phyloP scores from a whole-genome alignment of 2,888 invertebrate genomes.

The Drosophila buzzatii region DNA sequence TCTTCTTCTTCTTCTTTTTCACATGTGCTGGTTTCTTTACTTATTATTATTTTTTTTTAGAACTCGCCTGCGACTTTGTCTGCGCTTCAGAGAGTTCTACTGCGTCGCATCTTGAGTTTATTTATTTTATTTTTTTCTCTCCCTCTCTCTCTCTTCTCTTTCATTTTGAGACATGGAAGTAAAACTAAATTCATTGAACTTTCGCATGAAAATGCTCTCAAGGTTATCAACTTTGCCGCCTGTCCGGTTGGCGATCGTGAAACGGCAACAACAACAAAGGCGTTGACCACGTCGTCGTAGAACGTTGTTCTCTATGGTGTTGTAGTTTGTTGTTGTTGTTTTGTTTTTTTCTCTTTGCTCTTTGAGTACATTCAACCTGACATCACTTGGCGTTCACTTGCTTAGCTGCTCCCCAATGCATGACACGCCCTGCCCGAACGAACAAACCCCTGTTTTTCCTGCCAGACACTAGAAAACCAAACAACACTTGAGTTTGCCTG shows the following conservation, averaged over 20 bases:
- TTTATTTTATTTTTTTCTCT: constrained; percentile 15
- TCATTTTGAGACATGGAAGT: constrained; percentile 80
- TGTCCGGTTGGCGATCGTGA: constrained; percentile 71
- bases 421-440: constrained; percentile 50
- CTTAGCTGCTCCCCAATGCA: constrained; percentile 42
- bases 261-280: constrained; percentile 33
- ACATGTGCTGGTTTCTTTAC: constrained; percentile 60
- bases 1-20: constrained; percentile 28
- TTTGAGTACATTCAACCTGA: constrained; percentile 72
- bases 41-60: constrained; percentile 35
- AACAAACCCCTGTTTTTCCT: background rate
- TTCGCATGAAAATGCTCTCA: constrained; percentile 84
- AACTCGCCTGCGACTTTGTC: constrained; percentile 56
- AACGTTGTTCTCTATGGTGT: constrained; percentile 61
- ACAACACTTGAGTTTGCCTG: constrained; percentile 9
- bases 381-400: constrained; percentile 51
- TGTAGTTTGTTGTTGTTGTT: constrained; percentile 58
- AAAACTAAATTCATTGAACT: constrained; percentile 84
- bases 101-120: constrained; percentile 15
- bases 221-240: constrained; percentile 83
- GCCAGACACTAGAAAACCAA: background rate
- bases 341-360: constrained; percentile 21
- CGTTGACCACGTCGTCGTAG: constrained; percentile 32
- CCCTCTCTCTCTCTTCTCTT: constrained; percentile 31
- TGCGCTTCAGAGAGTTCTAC: constrained; percentile 46